phyloP scores from a whole-genome alignment of 2,113 vertebrate species.

The Etheostoma spectabile region DNA sequence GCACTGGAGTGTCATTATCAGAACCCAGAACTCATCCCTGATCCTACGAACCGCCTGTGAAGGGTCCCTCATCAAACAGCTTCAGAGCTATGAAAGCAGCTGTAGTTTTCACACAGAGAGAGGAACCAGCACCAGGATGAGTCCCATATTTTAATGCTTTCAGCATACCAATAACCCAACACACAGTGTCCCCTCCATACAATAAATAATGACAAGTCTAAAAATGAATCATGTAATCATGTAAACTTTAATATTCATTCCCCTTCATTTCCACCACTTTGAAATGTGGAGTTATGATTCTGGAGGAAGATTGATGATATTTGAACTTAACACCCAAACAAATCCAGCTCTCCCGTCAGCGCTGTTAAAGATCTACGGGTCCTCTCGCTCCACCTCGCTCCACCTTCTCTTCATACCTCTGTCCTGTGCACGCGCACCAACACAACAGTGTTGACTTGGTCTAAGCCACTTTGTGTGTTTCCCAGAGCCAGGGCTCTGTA shows the following conservation, averaged over 20 bases:
- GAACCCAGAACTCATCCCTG: constrained; percentile 1
- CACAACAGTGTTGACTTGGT: no score
- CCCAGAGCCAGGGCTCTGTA: no score
- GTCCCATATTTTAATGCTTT: not conserved
- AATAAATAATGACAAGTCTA: not conserved
- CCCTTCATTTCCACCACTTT: not conserved
- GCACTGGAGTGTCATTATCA: not conserved
- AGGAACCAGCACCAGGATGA: not conserved
- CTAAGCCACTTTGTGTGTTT: no score
- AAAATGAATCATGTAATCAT: not conserved
- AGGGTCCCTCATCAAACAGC: not conserved
- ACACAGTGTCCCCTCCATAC: not conserved
- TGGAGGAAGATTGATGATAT: no score
- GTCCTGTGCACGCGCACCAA: no score
- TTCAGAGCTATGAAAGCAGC: not conserved
- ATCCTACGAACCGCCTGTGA: constrained; percentile 9
- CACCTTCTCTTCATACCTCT: no score
- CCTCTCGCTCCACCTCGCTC: no score
- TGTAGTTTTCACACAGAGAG: not conserved
- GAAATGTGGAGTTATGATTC: no score
- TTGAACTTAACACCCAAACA: no score
- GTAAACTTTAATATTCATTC: not conserved
- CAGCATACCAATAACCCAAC: not conserved
- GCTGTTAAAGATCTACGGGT: no score
- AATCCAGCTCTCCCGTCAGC: no score